Conservation (phyloP, 2,888 invertebrate genomes). For the Aromia moschata region DNA sequence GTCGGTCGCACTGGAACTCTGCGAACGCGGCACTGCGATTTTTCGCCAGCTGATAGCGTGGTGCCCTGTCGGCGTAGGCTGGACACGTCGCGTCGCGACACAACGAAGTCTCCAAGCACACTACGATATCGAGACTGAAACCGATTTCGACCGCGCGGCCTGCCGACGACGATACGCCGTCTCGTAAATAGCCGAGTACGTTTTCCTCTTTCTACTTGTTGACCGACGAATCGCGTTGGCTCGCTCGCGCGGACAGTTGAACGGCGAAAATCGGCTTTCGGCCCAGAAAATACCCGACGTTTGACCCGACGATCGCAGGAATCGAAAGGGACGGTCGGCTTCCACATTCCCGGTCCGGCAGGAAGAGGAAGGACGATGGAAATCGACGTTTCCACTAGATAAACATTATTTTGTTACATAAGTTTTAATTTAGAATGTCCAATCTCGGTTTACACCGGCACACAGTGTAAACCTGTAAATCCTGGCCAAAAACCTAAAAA, state of each 20-base stretch:
- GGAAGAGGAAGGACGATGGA: too few species aligned
- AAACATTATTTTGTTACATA: too few species aligned
- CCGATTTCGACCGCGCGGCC: constrained; percentile 28
- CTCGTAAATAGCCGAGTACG: constrained; percentile 31
- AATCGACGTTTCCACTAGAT: too few species aligned
- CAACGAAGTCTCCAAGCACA: constrained; percentile 32
- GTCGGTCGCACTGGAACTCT: constrained; percentile 8
- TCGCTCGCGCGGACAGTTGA: constrained; percentile 34
- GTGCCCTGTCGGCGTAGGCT: constrained; percentile 23
- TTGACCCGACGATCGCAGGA: neutral
- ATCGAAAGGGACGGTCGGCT: too few species aligned
- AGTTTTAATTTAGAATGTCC: too few species aligned
- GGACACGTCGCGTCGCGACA: constrained; percentile 24
- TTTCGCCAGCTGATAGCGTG: constrained; percentile 44
- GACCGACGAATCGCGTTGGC: constrained; percentile 30
- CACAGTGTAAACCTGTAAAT: too few species aligned
- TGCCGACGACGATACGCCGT: constrained; percentile 38
- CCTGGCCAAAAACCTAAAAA: too few species aligned
- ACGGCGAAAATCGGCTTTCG: constrained; percentile 35
- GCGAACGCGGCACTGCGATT: constrained; percentile 6
- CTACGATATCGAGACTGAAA: constrained; percentile 32
- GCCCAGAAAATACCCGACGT: constrained; percentile 5
- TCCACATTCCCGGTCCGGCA: too few species aligned
- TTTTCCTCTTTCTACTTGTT: constrained; percentile 40
- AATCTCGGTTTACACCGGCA: too few species aligned